Base-by-base conservation (phyloP, 2,888 invertebrate genomes). In the Epirrhoe alternata region DNA sequence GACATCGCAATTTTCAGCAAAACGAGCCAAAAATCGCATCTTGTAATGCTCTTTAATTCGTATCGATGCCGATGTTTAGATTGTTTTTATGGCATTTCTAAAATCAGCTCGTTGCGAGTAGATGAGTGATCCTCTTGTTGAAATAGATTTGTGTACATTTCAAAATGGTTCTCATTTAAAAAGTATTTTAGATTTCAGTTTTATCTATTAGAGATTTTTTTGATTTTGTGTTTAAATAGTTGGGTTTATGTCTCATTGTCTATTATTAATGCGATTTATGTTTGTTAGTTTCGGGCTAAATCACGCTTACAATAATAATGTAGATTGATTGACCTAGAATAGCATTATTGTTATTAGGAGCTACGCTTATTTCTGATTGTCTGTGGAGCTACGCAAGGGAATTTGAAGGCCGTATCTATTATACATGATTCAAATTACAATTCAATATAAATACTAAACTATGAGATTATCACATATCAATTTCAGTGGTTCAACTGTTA, bases 1-100 rank as follows among this genome's bases (percentile, higher is more conserved):
- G 24, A 3, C 24, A 24, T 24, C 24, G 24, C n/a, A n/a, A n/a
- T n/a, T n/a, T n/a, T n/a, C n/a, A n/a, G 24, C 24, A 24, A 24
- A 24, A 24, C 24, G 24, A 24, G 24, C 24, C 24, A 24, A 24
- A 24, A 24, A 24, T 24, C 24, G 24, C 24, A 24, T 2, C 24
- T 1, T 3, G 24, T 24, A 24, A 24, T 24, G 24, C 24, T 24
- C 24, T 24, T 24, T 57, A 51, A 51, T 53, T 53, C 52, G 33
- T 35, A 38, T 61, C 60, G 61, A 66, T 57, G 24, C 3, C 65
- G 61, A 42, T 66, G 65, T 62, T 66, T 62, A 56, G 42, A 54
- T 66, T 45, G 45, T 50, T 66, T 66, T 62, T 62, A 66, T 62
- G 54, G 62, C 54, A 10, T 45, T 61, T 66, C 66, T 66, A 66